These are phyloP conservation scores for Polia nebulosa DNA, from an alignment of 2,888 invertebrate genomes.

Conservation along the genomic window DNA sequence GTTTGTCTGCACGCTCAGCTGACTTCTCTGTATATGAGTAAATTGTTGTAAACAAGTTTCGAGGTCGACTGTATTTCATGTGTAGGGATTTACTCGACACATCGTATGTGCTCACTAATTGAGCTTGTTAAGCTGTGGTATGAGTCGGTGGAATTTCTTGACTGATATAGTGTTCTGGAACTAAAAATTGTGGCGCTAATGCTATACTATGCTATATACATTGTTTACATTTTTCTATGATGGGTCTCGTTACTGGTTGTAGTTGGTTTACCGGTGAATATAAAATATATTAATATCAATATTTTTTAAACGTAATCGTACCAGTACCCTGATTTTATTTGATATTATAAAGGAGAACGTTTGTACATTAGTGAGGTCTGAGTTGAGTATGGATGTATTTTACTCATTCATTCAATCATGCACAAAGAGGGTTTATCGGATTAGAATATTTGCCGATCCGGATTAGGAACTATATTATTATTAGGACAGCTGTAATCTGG, in stretches of 20 bases:
- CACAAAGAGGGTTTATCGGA: too few relatives aligned
- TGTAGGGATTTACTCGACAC: constrained; percentile 49
- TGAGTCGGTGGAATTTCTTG: constrained; percentile 40
- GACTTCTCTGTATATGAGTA: constrained; percentile 72
- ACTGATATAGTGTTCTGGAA: constrained; percentile 33
- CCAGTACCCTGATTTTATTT: too few relatives aligned
- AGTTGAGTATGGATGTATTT: too few relatives aligned
- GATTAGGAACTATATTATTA: too few relatives aligned
- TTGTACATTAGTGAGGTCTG: too few relatives aligned
- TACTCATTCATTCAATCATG: too few relatives aligned
- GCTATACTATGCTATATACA: too few relatives aligned
- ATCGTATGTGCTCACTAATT: constrained; percentile 50
- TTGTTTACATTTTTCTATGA: background rate
- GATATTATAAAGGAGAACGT: too few relatives aligned
- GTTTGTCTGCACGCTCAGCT: constrained; percentile 67
- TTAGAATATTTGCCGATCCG: too few relatives aligned
- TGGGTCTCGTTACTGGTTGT: background rate
- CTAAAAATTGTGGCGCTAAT: constrained; percentile 7
- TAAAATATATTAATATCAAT: too few relatives aligned
- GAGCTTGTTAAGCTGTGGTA: constrained; percentile 54
- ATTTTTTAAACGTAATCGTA: too few relatives aligned
- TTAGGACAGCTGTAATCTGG: too few relatives aligned
- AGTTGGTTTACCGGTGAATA: background rate
- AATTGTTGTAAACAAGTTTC: constrained; percentile 77
- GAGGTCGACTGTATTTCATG: constrained; percentile 70